Evolutionary conservation across 2,113 vertebrate species (phyloP), one percentile per base, ranked within the genome.

Genomic region (Nannospalax galili): DNA sequence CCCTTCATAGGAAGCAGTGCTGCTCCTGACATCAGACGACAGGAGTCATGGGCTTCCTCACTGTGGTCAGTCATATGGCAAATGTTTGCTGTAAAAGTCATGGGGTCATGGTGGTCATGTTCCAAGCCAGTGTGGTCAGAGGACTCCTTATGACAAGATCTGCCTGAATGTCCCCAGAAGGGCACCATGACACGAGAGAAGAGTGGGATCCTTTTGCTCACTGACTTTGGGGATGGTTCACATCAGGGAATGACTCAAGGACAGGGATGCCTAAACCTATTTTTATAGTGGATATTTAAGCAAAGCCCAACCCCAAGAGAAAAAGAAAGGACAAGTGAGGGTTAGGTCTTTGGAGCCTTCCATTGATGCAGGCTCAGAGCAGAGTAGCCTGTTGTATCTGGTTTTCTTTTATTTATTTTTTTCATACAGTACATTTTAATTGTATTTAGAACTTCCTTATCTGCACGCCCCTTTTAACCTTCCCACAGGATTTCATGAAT

Each of bases 1-100:
- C 28, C 62, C 35, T 73, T 11, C 22, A 8, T 17, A 70, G 30
- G 30, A 88, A 28, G 35, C 4, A 26, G 2, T 8, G 32, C 5
- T 12, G 58, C 28, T 26, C 20, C 4, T 4, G 0, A 14, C 26
- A 32, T 48, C 74, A 20, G 56, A 16, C 15, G 45, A 37, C 30
- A 45, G 30, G 17, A 8, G 12, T 30, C 26, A 3, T 0, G 7
- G 0, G 48, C 5, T 16, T 37, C 15, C 7, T 28, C 10, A 3
- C 3, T 32, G 1, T 45, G n/a, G 69, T 45, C 48, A 32, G 10
- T 10, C 8, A 26, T 4, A 5, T 4, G 32, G 28, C 37, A 22
- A 24, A 4, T 11, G 4, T 28, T 70, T 84, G 52, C 24, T 6
- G 0, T 72, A 8, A 32, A 3, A 1, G 14, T 40, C 72, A 16